Evolutionary conservation across 2,888 invertebrate genomes (phyloP), one percentile per base, ranked within the genome.

Genomic region (Drosophila kanekoi): DNA sequence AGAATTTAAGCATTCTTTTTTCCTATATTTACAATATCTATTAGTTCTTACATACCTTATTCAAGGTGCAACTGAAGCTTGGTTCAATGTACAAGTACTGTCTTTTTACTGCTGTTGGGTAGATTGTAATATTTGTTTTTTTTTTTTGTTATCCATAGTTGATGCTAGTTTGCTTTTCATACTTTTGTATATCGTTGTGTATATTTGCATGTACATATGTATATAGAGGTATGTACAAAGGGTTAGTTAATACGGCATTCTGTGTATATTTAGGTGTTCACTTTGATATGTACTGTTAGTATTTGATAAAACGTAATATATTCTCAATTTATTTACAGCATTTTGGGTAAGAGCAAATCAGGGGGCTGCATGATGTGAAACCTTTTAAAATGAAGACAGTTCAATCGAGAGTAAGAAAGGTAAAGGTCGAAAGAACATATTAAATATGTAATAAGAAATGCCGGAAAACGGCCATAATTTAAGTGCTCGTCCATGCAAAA

Each of bases 251-350:
- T 73, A 75, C 62, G 60, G 54, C 44, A 35, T 67, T 66, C 41
- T 76, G 77, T 88, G 86, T 87, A 88, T 81, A 80, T 82, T 86
- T 90, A 91, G 91, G 91, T 91, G 91, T 91, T 90, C 88, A 80
- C 79, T 81, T 84, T 91, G 91, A 91, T 91, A 91, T 91, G 91
- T 91, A 87, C 88, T 88, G 89, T 89, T 91, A 78, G 72, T 88
- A 84, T 80, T 84, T 73, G 68, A 72, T 79, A 72, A 65, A 79
- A 75, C 68, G 53, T 72, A 73, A 57, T 61, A 37, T 66, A 66
- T 75, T 54, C 51, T 61, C 47, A 51, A 72, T 64, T 43, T 87
- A 82, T 79, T 59, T 85, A 87, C 85, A 87, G 68, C 48, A 43
- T 51, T 65, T 28, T 28, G 18, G 10, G 13, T 41, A 51, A 11